Conservation (phyloP, 2,888 invertebrate species). For the Aleiodes testaceus region DNA sequence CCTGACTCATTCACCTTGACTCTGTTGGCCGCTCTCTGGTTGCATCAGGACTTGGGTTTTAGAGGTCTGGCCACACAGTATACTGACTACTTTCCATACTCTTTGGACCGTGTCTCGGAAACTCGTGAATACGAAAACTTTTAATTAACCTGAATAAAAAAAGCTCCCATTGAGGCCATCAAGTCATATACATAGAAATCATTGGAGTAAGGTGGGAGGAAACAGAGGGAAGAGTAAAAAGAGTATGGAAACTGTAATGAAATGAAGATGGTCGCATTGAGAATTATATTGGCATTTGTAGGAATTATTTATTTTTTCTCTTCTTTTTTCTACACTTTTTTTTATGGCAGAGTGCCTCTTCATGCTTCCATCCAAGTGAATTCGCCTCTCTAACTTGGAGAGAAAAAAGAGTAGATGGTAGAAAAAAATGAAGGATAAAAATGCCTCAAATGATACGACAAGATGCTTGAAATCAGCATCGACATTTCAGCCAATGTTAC, state of each 20-base stretch:
- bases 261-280: slow-evolving; percentile 29
- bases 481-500: background rate
- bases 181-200: background rate
- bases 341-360: slow-evolving; percentile 23
- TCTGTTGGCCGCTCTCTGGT: background rate
- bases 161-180: slow-evolving; percentile 9
- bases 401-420: background rate
- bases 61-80: slow-evolving; percentile 19
- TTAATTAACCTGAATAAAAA: slow-evolving; percentile 47
- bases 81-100: slow-evolving; percentile 46
- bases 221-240: background rate
- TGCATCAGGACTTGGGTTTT: slow-evolving; percentile 1
- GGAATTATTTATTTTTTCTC: background rate
- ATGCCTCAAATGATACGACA: slow-evolving; percentile 16
- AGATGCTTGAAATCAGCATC: slow-evolving; percentile 9
- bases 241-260: background rate
- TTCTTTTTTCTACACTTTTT: background rate
- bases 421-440: slow-evolving; percentile 2
- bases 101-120: slow-evolving; percentile 37
- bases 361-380: slow-evolving; percentile 30
- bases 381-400: slow-evolving; percentile 15
- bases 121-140: slow-evolving; percentile 46
- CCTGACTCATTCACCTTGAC: slow-evolving; percentile 6
- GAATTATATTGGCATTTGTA: slow-evolving; percentile 31
- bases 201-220: background rate